These are phyloP conservation scores for Glaucomys volans DNA, from an alignment of 2,113 vertebrate species.

Conservation along the genomic window DNA sequence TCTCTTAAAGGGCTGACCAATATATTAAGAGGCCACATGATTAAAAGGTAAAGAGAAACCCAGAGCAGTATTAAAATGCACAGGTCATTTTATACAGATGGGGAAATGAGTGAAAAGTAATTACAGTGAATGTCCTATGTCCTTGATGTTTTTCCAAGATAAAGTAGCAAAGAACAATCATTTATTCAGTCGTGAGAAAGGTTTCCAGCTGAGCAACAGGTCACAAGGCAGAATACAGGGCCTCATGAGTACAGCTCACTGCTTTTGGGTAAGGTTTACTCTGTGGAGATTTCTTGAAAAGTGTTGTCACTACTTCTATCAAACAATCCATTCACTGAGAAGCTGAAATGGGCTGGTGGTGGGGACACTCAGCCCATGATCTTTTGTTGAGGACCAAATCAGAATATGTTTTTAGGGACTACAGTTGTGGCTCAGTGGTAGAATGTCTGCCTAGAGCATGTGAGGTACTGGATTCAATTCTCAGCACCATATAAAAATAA, in stretches of 20 bases:
- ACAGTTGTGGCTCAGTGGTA: too few relatives aligned
- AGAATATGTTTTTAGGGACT: constrained; percentile 33
- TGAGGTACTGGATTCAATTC: too few relatives aligned
- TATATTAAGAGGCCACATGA: constrained; percentile 77
- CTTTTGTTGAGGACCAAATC: constrained; percentile 27
- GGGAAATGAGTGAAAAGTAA: constrained; percentile 71
- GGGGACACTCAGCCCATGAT: constrained; percentile 62
- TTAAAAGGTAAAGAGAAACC: constrained; percentile 75
- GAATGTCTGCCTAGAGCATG: too few relatives aligned
- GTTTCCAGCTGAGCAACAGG: constrained; percentile 68
- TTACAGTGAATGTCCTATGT: constrained; percentile 68
- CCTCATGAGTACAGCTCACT: neutral
- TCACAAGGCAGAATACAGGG: constrained; percentile 63
- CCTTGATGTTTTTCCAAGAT: constrained; percentile 83
- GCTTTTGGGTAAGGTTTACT: neutral
- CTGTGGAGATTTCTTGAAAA: neutral
- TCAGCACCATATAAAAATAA: too few relatives aligned
- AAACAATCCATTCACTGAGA: constrained; percentile 69
- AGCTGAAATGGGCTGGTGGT: constrained; percentile 17
- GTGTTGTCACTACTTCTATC: constrained; percentile 29
- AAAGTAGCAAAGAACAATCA: constrained; percentile 82
- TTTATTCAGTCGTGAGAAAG: constrained; percentile 78
- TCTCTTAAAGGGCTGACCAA: constrained; percentile 80
- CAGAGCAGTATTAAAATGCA: constrained; percentile 67
- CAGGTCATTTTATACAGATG: constrained; percentile 46